phyloP scores from a whole-genome alignment of 2,113 vertebrate species.

The Notothenia rossii region DNA sequence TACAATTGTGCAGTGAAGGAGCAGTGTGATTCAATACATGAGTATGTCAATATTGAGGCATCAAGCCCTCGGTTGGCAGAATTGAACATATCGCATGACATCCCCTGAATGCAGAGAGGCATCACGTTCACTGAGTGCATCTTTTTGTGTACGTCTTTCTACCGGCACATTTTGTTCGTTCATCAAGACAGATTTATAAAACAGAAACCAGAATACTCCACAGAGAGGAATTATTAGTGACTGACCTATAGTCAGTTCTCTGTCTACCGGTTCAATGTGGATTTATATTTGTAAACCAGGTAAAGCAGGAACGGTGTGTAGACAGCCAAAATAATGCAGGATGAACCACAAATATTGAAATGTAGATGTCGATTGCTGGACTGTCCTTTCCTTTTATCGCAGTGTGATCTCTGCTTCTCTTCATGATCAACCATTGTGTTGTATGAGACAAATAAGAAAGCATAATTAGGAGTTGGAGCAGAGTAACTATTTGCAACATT shows the following conservation, averaged over 20 bases:
- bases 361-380: not conserved
- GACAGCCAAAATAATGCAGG: not conserved
- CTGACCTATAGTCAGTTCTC: conserved; percentile 32
- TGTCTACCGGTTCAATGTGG: conserved; percentile 9
- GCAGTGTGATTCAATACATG: conserved; percentile 17
- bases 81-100: conserved; percentile 33
- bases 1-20: conserved; percentile 16
- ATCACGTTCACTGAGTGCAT: conserved; percentile 11
- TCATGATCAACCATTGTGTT: conserved; percentile 40
- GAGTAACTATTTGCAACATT: conserved; percentile 31
- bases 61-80: conserved; percentile 26
- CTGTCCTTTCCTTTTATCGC: conserved; percentile 2
- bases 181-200: conserved; percentile 37
- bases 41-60: conserved; percentile 54
- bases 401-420: conserved; percentile 13
- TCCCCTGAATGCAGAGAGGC: conserved; percentile 12
- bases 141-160: conserved; percentile 4
- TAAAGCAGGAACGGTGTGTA: not conserved
- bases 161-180: conserved; percentile 4
- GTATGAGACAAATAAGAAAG: conserved; percentile 42
- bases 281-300: conserved; percentile 16
- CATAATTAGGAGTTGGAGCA: conserved; percentile 51
- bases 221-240: conserved; percentile 35
- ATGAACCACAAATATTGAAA: not conserved
- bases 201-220: conserved; percentile 19